Evolutionary conservation across 1,140 invertebrate species (phyloP).

Genomic region (Oncopeltus fasciatus): DNA sequence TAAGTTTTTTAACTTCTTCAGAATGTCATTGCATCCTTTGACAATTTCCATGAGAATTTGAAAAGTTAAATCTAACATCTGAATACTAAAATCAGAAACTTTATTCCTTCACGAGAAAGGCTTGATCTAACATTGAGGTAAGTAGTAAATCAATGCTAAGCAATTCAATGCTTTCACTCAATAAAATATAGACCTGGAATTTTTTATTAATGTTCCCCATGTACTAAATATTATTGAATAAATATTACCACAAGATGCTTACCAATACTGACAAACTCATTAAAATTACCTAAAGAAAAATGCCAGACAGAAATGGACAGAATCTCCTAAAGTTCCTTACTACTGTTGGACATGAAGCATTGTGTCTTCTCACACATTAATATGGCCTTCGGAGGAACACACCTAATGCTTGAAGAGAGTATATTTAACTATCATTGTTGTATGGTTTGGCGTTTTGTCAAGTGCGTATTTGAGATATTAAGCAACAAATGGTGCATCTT

Average conservation of each 20-base stretch:
- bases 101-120: not conserved
- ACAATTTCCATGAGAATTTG: not conserved
- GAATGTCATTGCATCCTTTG: constrained; percentile 1
- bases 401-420: constrained; percentile 23
- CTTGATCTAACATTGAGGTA: not conserved
- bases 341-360: constrained; percentile 30
- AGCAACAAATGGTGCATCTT: constrained; percentile 24
- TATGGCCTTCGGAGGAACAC: constrained; percentile 28
- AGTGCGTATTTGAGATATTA: constrained; percentile 26
- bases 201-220: not conserved
- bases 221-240: not conserved
- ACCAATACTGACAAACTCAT: constrained; percentile 15
- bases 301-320: constrained; percentile 19
- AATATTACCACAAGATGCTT: constrained; percentile 11
- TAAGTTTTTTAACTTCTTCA: not conserved
- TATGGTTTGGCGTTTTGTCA: constrained; percentile 25
- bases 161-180: not conserved
- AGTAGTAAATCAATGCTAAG: not conserved
- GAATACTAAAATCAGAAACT: not conserved
- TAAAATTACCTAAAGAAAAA: constrained; percentile 19
- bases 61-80: not conserved
- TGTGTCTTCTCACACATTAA: constrained; percentile 27
- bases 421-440: constrained; percentile 30
- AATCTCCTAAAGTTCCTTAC: constrained; percentile 21
- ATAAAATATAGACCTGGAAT: not conserved